phyloP scores from a whole-genome alignment of 2,113 vertebrate species.

The Poeciliopsis retropinna region DNA sequence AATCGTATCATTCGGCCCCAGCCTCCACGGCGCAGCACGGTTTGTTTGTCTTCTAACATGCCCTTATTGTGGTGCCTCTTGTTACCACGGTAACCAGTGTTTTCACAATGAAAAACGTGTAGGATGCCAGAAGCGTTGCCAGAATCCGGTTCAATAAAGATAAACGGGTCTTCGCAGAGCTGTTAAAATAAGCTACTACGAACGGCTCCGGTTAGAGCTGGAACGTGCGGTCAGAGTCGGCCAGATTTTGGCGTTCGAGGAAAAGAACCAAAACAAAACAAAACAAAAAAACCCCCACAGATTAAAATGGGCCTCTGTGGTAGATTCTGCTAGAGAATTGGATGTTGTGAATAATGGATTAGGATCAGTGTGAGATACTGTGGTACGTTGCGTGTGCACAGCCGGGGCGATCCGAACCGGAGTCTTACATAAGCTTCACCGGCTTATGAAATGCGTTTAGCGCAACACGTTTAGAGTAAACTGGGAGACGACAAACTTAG shows the following conservation, averaged over 20 bases:
- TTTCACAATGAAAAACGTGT: slow-evolving; percentile 79
- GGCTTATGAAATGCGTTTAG: slow-evolving; percentile 46
- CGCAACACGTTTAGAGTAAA: slow-evolving; percentile 28
- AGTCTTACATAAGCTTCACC: slow-evolving; percentile 64
- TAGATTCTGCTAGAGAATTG: slow-evolving; percentile 42
- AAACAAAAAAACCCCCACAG: neutral
- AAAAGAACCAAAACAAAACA: slow-evolving; percentile 1
- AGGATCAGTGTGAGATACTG: slow-evolving; percentile 54
- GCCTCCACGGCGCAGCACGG: slow-evolving; percentile 56
- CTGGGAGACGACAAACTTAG: slow-evolving; percentile 20
- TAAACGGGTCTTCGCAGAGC: slow-evolving; percentile 60
- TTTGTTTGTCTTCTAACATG: slow-evolving; percentile 74
- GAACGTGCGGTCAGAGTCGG: slow-evolving; percentile 28
- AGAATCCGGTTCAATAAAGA: slow-evolving; percentile 71
- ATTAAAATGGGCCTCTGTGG: slow-evolving; percentile 39
- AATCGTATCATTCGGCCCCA: slow-evolving; percentile 64
- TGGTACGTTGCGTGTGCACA: slow-evolving; percentile 44
- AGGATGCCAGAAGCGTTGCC: slow-evolving; percentile 73
- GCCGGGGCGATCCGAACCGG: slow-evolving; percentile 58
- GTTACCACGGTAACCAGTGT: slow-evolving; percentile 82
- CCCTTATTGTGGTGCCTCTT: slow-evolving; percentile 77
- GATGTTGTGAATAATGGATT: slow-evolving; percentile 72
- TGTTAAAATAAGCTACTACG: slow-evolving; percentile 48
- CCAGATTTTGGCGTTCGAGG: slow-evolving; percentile 22
- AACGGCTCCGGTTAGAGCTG: slow-evolving; percentile 43